Conservation (phyloP, 92 coral and sea anemone genomes). For the Parazoanthus atlanticus region DNA sequence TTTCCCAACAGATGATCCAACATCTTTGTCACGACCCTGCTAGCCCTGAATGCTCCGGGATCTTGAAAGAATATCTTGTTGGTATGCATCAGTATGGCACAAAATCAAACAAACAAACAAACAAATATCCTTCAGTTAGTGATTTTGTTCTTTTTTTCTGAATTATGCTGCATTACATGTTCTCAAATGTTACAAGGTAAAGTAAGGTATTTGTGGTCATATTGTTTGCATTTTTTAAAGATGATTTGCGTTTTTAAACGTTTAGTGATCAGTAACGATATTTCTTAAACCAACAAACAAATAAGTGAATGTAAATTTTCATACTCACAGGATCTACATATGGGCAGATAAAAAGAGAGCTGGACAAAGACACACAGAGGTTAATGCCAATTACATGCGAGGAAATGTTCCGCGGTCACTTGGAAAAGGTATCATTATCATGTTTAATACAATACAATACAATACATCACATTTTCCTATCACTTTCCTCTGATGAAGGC, state of each 20-base stretch:
- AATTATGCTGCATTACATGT: too few species aligned
- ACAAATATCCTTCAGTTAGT: too few species aligned
- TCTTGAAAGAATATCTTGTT: slow-evolving; percentile 90
- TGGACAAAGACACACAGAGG: slow-evolving; percentile 71
- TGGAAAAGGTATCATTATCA: slow-evolving; percentile 74
- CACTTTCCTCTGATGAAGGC: too few species aligned
- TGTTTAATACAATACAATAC: background rate
- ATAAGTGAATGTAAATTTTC: background rate
- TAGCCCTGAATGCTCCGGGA: slow-evolving; percentile 88
- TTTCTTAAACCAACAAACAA: background rate
- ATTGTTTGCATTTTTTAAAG: too few species aligned
- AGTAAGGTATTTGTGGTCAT: too few species aligned
- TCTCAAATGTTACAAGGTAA: background rate
- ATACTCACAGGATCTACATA: slow-evolving; percentile 80
- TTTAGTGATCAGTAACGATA: background rate
- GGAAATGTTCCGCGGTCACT: slow-evolving; percentile 92
- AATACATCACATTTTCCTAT: too few species aligned
- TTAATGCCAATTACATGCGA: slow-evolving; percentile 87
- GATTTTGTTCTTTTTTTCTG: too few species aligned
- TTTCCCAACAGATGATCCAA: slow-evolving; percentile 71
- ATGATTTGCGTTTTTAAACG: too few species aligned
- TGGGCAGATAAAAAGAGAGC: slow-evolving; percentile 74
- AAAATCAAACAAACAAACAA: background rate
- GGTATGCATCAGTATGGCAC: slow-evolving; percentile 57
- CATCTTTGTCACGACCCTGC: slow-evolving; percentile 94